Evolutionary conservation across 2,888 invertebrate species (phyloP), one percentile per base, ranked within the genome.

Genomic region (Siphonodentalium dalli): DNA sequence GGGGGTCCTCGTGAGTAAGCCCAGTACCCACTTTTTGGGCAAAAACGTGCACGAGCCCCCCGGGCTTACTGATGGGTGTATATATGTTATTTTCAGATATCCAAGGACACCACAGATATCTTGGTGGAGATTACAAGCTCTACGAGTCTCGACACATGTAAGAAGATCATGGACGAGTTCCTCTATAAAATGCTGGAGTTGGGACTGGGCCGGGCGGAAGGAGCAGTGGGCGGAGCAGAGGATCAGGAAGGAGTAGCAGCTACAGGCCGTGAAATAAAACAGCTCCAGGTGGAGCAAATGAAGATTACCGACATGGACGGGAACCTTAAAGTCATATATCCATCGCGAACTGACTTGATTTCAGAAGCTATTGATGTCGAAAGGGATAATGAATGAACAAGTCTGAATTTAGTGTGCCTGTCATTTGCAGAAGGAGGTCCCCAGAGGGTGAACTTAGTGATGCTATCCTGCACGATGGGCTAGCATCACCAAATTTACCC

Each of bases 41-140:
- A n/a, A n/a, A n/a, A n/a, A n/a, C n/a, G n/a, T n/a, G n/a, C n/a
- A n/a, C n/a, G n/a, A n/a, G n/a, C n/a, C n/a, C n/a, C n/a, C n/a
- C n/a, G n/a, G n/a, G n/a, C n/a, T n/a, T n/a, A n/a, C n/a, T n/a
- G n/a, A n/a, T n/a, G n/a, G n/a, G n/a, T 15, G 18, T 13, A 20
- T 13, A 37, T 65, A 52, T 58, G 20, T 15, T 15, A 33, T 50
- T 78, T 78, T 6, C 78, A 89, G 89, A 89, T 91, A 83, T 87
- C 88, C 0, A 70, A 82, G 23, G 85, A 85, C 0, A 90, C 88
- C 23, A 88, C 85, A 52, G 81, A 85, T 8, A 87, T 92, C 79
- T 80, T 92, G 5, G 80, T 91, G 13, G 92, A 92, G 79, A 90
- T 92, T 54, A 91, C 90, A 1, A 90, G 90, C 41, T 85, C 88